These are phyloP conservation scores for Macrosteles quadrilineatus DNA, from an alignment of 1,140 invertebrate genomes.

Conservation along the genomic window DNA sequence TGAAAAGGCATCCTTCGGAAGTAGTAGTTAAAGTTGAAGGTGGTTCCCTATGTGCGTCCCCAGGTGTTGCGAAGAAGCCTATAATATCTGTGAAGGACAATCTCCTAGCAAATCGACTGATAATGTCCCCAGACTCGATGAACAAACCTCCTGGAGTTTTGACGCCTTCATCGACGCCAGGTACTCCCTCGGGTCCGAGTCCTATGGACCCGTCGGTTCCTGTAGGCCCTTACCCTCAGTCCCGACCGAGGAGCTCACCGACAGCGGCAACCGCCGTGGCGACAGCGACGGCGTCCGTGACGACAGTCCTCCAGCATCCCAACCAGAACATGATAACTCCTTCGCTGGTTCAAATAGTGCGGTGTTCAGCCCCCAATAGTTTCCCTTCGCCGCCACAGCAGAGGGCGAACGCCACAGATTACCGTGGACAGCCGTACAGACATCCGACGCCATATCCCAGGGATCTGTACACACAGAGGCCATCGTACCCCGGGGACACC, in stretches of 20 bases:
- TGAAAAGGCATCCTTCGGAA: slow-evolving; percentile 33
- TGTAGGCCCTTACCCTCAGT: slow-evolving; percentile 27
- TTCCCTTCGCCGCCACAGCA: slow-evolving; percentile 39
- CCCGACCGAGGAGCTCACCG: slow-evolving; percentile 36
- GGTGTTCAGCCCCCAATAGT: slow-evolving; percentile 34
- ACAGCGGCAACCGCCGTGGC: slow-evolving; percentile 39
- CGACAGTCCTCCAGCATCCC: slow-evolving; percentile 34
- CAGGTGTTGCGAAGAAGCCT: slow-evolving; percentile 29
- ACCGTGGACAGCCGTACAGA: slow-evolving; percentile 29
- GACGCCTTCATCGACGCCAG: slow-evolving; percentile 64
- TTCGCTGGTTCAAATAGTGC: slow-evolving; percentile 35
- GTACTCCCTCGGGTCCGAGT: slow-evolving; percentile 58
- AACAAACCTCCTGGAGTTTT: slow-evolving; percentile 52
- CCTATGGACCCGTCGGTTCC: slow-evolving; percentile 21
- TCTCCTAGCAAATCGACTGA: slow-evolving; percentile 19
- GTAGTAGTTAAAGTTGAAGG: slow-evolving; percentile 43
- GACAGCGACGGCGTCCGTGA: slow-evolving; percentile 51
- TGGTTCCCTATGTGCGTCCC: slow-evolving; percentile 33
- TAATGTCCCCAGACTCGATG: slow-evolving; percentile 35
- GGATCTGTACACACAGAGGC: slow-evolving; percentile 50
- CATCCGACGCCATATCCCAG: slow-evolving; percentile 27
- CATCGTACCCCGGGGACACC: slow-evolving; percentile 45
- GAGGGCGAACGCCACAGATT: slow-evolving; percentile 17
- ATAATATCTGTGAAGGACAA: slow-evolving; percentile 35
- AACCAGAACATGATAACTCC: slow-evolving; percentile 36